These are phyloP conservation scores for Harpalus rubripes DNA, from an alignment of 2,888 invertebrate genomes.

Conservation along the genomic window DNA sequence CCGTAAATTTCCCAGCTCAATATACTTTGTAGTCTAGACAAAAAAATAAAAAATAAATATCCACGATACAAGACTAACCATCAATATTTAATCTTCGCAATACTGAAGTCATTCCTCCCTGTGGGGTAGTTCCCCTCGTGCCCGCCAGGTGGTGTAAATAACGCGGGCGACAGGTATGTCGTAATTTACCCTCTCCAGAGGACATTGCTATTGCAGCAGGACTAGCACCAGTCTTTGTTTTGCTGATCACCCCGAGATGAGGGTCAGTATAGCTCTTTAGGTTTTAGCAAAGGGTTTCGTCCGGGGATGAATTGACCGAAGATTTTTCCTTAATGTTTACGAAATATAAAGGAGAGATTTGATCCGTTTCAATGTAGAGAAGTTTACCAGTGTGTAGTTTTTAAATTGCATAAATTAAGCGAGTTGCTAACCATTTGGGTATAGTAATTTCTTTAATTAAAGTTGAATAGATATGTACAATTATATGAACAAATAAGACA, in stretches of 20 bases:
- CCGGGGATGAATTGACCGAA: not conserved
- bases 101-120: slow-evolving; percentile 42
- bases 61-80: slow-evolving; percentile 10
- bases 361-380: no score
- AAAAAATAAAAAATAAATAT: slow-evolving; percentile 1
- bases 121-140: slow-evolving; percentile 10
- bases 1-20: not conserved
- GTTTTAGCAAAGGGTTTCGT: not conserved
- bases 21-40: slow-evolving; percentile 11
- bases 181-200: slow-evolving; percentile 40
- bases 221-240: slow-evolving; percentile 30
- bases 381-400: no score
- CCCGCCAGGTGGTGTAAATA: slow-evolving; percentile 40
- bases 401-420: no score
- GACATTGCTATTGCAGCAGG: slow-evolving; percentile 14
- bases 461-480: no score
- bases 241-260: not conserved
- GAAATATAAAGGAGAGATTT: no score
- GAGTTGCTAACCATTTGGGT: no score
- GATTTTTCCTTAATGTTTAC: not conserved
- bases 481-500: no score
- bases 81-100: slow-evolving; percentile 47
- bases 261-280: not conserved
- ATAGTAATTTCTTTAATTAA: no score
- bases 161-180: slow-evolving; percentile 40